These are phyloP conservation scores for Apteryx owenii DNA, from an alignment of 2,113 vertebrate genomes.

Conservation along the genomic window DNA sequence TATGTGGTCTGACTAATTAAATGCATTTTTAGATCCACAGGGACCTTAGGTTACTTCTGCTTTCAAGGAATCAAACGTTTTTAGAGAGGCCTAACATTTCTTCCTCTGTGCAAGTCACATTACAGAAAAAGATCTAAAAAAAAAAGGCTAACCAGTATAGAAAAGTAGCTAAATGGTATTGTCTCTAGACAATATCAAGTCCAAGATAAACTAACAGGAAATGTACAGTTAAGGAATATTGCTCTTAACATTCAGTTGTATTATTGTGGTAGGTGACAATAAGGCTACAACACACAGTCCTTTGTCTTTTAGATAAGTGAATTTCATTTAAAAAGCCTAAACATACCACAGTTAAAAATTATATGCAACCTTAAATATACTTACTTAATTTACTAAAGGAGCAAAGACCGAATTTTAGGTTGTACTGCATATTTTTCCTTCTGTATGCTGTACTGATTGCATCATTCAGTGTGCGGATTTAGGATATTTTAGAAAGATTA, in stretches of 20 bases:
- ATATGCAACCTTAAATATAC: neutral
- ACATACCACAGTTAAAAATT: neutral
- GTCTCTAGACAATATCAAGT: neutral
- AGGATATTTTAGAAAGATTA: neutral
- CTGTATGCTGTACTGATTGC: neutral
- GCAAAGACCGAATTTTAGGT: neutral
- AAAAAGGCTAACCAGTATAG: neutral
- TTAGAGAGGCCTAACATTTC: neutral
- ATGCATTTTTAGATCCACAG: neutral
- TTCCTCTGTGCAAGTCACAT: neutral
- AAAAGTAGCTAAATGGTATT: neutral
- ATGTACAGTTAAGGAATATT: neutral
- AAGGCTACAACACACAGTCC: neutral
- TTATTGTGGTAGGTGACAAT: neutral
- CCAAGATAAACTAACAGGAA: neutral
- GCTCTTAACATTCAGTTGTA: neutral
- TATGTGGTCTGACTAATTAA: neutral
- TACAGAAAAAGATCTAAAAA: neutral
- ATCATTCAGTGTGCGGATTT: neutral
- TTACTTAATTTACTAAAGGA: neutral
- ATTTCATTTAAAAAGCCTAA: neutral
- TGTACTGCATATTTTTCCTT: neutral
- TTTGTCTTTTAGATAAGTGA: neutral
- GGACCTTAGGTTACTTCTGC: neutral
- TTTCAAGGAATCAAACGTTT: constrained; percentile 17